These are phyloP conservation scores for Pelecanoides urinatrix DNA, from an alignment of 2,113 vertebrate species.

Conservation along the genomic window DNA sequence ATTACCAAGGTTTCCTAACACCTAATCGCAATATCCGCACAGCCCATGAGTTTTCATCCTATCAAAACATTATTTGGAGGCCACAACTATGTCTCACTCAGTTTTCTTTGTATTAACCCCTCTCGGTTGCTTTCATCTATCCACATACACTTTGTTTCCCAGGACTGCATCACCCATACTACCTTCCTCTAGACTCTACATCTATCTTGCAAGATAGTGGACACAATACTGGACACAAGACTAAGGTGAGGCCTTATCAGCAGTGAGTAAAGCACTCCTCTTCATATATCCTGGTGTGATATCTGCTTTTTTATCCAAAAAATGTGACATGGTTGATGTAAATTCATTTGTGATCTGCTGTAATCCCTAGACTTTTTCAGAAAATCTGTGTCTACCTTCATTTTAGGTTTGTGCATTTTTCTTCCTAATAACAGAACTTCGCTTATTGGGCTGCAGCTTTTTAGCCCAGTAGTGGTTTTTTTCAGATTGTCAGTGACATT, in stretches of 20 bases:
- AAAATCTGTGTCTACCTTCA: neutral
- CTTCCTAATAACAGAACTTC: neutral
- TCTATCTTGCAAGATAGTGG: neutral
- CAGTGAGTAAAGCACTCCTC: neutral
- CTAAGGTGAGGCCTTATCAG: neutral
- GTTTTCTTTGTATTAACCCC: neutral
- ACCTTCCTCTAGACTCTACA: neutral
- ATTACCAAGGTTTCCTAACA: neutral
- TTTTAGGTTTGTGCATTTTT: neutral
- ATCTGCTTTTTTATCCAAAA: neutral
- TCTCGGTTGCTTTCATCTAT: neutral
- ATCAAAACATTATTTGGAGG: neutral
- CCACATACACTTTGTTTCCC: neutral
- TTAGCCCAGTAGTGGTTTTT: neutral
- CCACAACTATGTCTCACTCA: neutral
- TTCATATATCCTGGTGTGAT: neutral
- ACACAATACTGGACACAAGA: neutral
- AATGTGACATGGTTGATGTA: neutral
- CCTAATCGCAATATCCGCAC: neutral
- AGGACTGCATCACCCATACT: neutral
- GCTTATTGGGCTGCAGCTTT: neutral
- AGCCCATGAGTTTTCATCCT: neutral
- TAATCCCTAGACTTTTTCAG: neutral
- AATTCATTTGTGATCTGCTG: neutral
- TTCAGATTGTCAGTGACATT: neutral